Conservation (phyloP, 2,113 vertebrate genomes). For the Orycteropus afer region DNA sequence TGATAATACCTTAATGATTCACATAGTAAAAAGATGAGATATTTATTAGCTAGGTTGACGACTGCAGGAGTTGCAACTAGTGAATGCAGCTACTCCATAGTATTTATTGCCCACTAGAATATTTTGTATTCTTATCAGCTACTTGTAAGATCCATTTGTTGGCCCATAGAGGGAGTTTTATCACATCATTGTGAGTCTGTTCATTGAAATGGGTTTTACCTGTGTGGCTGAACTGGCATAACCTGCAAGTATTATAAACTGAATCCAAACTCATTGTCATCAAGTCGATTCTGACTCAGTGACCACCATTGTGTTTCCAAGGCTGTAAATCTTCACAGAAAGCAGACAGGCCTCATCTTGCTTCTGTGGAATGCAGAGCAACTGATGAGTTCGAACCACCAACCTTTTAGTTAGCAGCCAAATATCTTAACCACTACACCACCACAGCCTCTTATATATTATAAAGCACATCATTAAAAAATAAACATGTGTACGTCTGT, state of each 20-base stretch:
- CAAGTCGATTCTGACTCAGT: too few species aligned
- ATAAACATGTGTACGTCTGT: neutral
- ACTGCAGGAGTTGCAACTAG: neutral
- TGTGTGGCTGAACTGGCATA: neutral
- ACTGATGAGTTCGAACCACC: too few species aligned
- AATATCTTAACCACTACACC: too few species aligned
- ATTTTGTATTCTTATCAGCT: neutral
- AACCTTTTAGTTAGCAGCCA: too few species aligned
- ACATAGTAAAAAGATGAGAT: neutral
- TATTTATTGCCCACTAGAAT: neutral
- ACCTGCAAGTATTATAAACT: neutral
- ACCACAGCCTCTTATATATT: too few species aligned
- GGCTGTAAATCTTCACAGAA: too few species aligned
- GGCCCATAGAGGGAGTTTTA: neutral
- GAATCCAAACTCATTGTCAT: too few species aligned
- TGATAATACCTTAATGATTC: neutral
- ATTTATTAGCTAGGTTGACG: conserved; percentile 20
- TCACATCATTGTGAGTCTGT: neutral
- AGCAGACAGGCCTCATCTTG: too few species aligned
- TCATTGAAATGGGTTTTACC: neutral
- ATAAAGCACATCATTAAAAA: conserved; percentile 30
- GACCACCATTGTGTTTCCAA: too few species aligned
- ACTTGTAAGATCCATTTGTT: neutral
- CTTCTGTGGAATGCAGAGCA: too few species aligned
- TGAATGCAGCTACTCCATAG: neutral